Percentiles rank a stretch among this genome's conserved stretches.
phyloP scores from a whole-genome alignment of 2,113 vertebrate species.

The Tachysurus fulvidraco region DNA sequence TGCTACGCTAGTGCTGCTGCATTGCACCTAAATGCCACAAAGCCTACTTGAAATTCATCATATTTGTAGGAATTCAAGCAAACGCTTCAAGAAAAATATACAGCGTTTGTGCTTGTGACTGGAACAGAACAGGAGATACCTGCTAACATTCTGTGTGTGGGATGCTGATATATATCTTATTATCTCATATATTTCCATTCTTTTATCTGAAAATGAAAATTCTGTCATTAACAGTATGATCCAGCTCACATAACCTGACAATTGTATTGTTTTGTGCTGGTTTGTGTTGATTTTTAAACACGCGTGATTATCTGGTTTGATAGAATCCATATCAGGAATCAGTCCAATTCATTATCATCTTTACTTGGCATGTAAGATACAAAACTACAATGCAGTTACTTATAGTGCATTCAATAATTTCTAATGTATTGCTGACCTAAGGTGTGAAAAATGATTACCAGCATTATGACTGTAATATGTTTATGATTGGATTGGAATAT shows the following conservation, averaged over 20 bases:
- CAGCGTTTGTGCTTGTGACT: neutral
- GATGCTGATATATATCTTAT: neutral
- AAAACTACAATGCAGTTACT: neutral
- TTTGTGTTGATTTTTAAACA: constrained; percentile 6
- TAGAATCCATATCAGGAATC: constrained; percentile 10
- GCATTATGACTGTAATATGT: constrained; percentile 3
- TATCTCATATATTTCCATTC: neutral
- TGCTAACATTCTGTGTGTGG: neutral
- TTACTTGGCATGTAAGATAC: neutral
- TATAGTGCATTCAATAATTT: neutral
- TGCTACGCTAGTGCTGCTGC: constrained; percentile 36
- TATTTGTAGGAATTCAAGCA: constrained; percentile 27
- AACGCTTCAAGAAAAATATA: constrained; percentile 17
- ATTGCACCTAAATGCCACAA: constrained; percentile 41
- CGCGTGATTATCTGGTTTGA: neutral
- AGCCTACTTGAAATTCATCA: constrained; percentile 46
- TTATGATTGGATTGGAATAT: neutral
- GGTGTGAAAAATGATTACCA: neutral
- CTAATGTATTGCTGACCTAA: neutral
- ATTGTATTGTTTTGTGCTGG: neutral
- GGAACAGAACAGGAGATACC: neutral
- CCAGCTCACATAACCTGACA: neutral
- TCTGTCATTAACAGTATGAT: neutral
- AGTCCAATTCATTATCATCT: neutral
- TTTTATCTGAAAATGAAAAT: neutral